A percentile compares a stretch with the other conserved stretches of the same genome.
phyloP scores from a whole-genome alignment of 2,888 invertebrate species.

The Ametastegia equiseti region DNA sequence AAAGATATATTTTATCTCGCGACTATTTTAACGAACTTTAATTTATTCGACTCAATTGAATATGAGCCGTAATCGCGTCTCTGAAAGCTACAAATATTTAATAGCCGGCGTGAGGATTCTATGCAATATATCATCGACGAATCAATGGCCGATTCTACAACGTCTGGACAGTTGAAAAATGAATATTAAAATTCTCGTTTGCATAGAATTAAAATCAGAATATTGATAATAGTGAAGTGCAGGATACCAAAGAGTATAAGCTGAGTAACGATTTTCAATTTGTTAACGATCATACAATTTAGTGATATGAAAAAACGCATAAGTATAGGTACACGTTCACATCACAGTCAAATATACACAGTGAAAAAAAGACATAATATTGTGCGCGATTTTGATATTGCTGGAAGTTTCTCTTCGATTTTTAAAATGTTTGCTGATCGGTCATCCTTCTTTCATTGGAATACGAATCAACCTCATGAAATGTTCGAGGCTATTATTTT shows the following conservation, averaged over 20 bases:
- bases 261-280: slow-evolving; percentile 49
- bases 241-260: slow-evolving; percentile 50
- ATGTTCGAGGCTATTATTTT: no score
- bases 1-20: slow-evolving; percentile 39
- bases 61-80: background rate
- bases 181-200: slow-evolving; percentile 11
- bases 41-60: background rate
- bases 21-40: slow-evolving; percentile 6
- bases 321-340: slow-evolving; percentile 51
- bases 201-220: slow-evolving; percentile 1
- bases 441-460: background rate
- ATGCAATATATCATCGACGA: background rate
- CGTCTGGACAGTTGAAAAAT: background rate
- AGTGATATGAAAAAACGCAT: slow-evolving; percentile 28
- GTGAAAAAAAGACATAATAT: slow-evolving; percentile 27
- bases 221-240: slow-evolving; percentile 21
- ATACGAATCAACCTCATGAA: background rate
- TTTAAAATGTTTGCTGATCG: background rate
- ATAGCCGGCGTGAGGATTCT: background rate
- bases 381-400: slow-evolving; percentile 21
- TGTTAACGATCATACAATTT: background rate
- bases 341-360: slow-evolving; percentile 52
- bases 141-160: background rate
- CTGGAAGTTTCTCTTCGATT: background rate
- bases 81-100: background rate